Conservation (phyloP, 2,888 invertebrate genomes). For the Callinectes sapidus region DNA sequence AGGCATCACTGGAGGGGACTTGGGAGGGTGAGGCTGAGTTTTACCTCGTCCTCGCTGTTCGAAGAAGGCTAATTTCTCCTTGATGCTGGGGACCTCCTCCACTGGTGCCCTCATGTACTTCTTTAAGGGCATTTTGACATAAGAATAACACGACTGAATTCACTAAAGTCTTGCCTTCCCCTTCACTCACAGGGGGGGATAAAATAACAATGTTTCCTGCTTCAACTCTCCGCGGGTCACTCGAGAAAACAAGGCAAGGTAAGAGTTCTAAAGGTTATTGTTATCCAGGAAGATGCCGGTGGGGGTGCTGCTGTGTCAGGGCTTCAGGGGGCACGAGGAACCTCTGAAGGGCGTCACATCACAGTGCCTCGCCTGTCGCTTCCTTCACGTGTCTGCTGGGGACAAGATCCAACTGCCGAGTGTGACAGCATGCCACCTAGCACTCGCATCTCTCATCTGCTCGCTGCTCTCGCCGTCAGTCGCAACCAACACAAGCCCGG, state of each 20-base stretch:
- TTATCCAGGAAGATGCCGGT: neutral
- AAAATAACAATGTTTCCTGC: neutral
- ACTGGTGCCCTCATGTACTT: constrained; percentile 65
- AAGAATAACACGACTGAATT: neutral
- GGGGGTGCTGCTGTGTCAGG: neutral
- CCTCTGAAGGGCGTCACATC: neutral
- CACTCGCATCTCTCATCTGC: neutral
- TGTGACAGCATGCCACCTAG: neutral
- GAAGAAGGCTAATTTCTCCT: constrained; percentile 71
- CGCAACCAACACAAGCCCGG: neutral
- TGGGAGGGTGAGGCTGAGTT: neutral
- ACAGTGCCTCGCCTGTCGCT: neutral
- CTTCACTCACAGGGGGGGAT: neutral
- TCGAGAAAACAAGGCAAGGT: neutral
- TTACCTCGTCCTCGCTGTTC: constrained; percentile 69
- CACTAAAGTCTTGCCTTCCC: neutral
- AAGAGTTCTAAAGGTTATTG: neutral
- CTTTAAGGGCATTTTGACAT: constrained; percentile 62
- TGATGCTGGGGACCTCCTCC: constrained; percentile 70
- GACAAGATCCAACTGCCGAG: constrained; percentile 8
- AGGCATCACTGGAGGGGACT: neutral
- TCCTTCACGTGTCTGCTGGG: constrained; percentile 13
- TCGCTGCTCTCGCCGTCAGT: neutral
- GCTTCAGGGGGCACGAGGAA: neutral
- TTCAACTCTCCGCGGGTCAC: neutral